phyloP scores from a whole-genome alignment of 1,140 invertebrate genomes.

The Frieseomelitta varia region DNA sequence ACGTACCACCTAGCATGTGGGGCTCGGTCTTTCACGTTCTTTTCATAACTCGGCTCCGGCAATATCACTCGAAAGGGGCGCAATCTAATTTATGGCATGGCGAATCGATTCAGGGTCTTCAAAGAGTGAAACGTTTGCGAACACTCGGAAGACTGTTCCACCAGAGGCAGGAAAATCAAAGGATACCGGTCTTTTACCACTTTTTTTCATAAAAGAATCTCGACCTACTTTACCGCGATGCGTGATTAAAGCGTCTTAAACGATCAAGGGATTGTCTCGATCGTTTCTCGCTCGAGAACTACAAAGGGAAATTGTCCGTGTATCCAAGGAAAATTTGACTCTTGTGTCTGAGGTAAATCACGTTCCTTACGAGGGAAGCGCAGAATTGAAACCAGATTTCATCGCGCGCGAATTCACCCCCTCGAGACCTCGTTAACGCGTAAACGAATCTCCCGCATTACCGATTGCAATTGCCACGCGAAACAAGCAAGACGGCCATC shows the following conservation, averaged over 20 bases:
- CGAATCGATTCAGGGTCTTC: neutral
- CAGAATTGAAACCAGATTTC: neutral
- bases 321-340: too few species aligned
- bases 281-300: neutral
- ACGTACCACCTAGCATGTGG: neutral
- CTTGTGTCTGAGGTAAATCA: too few species aligned
- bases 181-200: neutral
- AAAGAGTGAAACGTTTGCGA: conserved; percentile 9
- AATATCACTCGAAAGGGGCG: neutral
- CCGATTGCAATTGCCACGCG: neutral
- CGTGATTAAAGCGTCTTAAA: neutral
- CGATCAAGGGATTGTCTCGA: neutral
- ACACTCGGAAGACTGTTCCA: neutral
- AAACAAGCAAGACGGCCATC: neutral
- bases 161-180: neutral
- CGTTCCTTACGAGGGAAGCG: too few species aligned
- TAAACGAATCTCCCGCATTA: neutral
- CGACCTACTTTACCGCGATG: neutral
- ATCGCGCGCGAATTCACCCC: neutral
- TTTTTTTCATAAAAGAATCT: neutral
- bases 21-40: neutral
- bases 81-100: neutral
- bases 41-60: neutral
- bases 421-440: neutral
- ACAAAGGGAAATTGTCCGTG: neutral